Base-by-base conservation (phyloP, 2,113 vertebrate species). In the Geococcyx californianus region DNA sequence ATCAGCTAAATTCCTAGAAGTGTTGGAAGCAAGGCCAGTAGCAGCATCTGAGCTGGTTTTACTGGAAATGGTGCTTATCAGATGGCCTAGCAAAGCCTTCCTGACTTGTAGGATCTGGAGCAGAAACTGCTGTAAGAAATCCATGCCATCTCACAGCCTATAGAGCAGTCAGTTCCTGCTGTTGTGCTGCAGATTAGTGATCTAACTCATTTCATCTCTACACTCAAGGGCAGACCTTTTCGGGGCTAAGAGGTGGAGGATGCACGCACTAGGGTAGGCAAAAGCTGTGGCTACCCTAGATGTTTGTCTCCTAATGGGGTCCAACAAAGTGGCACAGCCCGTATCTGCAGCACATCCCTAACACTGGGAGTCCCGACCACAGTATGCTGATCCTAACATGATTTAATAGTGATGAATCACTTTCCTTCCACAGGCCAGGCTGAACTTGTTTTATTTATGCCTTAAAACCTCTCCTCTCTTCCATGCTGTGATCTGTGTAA, bases 181-280 rank as follows among this genome's bases (percentile, higher is more conserved):
- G 59, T 38, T 36, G 70, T 18, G 56, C 11, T 80, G 52, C 4
- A 8, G 16, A 24, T 40, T 58, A 33, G 31, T 19, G 33, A 55
- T 19, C 40, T 55, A 49, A 0, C 45, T 77, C 0, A 0, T 60
- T 72, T 21, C 8, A 36, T 56, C 62, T 29, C 14, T 24, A 29
- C 8, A 3, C 45, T 40, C 23, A 17, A 44, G 28, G 51, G 11
- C 84, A 84, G 36, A 31, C 42, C n/a, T 58, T 74, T 83, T 49
- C 63, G 73, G 40, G 58, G 45, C 36, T 14, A 1, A 0, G 7
- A 33, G 25, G 6, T 54, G 36, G 68, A 88, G 84, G 63, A 58
- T 31, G 47, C 49, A 69, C 58, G 17, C 17, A 2, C 45, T 45
- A 28, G 56, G 23, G 63, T 45, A 11, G 18, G 47, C 77, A 55